Conservation (phyloP, 2,113 vertebrate species). For the Polyodon spathula region DNA sequence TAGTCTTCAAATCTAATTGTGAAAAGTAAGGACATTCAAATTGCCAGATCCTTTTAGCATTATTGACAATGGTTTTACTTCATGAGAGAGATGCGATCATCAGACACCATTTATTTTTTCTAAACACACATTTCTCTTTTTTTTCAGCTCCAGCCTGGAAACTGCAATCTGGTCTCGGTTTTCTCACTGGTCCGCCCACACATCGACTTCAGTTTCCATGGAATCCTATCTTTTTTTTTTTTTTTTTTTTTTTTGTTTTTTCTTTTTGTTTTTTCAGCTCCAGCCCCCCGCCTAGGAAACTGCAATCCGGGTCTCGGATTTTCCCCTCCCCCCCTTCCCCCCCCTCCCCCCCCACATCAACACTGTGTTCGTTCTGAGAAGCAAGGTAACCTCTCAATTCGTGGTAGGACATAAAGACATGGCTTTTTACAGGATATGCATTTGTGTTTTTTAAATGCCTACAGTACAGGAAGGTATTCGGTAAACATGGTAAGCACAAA, state of each 20-base stretch:
- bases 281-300: too few relatives aligned
- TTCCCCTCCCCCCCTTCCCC: too few relatives aligned
- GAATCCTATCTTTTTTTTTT: too few relatives aligned
- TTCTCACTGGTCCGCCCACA: slow-evolving; percentile 95
- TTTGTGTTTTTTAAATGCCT: slow-evolving; percentile 7
- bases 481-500: too few relatives aligned
- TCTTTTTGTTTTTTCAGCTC: too few relatives aligned
- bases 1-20: too few relatives aligned
- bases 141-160: slow-evolving; percentile 82
- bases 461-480: too few relatives aligned
- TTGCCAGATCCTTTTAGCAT: background rate
- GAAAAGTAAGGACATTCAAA: too few relatives aligned
- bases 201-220: slow-evolving; percentile 95
- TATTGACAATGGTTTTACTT: background rate
- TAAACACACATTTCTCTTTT: background rate
- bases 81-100: too few relatives aligned
- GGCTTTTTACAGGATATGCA: background rate
- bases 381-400: slow-evolving; percentile 68
- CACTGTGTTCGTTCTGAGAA: slow-evolving; percentile 92
- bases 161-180: slow-evolving; percentile 84
- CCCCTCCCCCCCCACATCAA: slow-evolving; percentile 99
- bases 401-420: background rate
- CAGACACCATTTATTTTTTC: background rate
- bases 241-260: too few relatives aligned
- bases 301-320: too few relatives aligned